These are phyloP conservation scores for Platichthys stellatus DNA, from an alignment of 2,113 vertebrate genomes.

Conservation along the genomic window DNA sequence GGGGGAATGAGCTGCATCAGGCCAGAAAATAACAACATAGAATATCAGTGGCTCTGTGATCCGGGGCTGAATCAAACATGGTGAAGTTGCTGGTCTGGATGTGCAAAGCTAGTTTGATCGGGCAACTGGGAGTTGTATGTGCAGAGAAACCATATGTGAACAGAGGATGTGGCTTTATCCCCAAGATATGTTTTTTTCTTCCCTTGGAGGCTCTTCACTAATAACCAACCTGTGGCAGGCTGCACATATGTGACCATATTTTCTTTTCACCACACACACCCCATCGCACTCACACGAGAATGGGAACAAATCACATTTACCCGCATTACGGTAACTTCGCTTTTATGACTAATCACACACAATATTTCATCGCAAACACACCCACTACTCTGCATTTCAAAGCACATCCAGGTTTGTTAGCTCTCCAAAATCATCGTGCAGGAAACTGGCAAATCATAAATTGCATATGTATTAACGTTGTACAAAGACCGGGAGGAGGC, in stretches of 20 bases:
- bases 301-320: slow-evolving; percentile 18
- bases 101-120: slow-evolving; percentile 37
- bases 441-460: slow-evolving; percentile 37
- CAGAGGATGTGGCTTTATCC: slow-evolving; percentile 48
- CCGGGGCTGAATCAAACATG: slow-evolving; percentile 22
- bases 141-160: slow-evolving; percentile 48
- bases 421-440: slow-evolving; percentile 2
- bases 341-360: slow-evolving; percentile 47
- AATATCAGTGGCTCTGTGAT: slow-evolving; percentile 27
- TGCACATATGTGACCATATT: slow-evolving; percentile 7
- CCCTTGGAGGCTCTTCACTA: slow-evolving; percentile 60
- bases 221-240: slow-evolving; percentile 56
- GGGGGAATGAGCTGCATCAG: slow-evolving; percentile 26
- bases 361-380: slow-evolving; percentile 19
- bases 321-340: slow-evolving; percentile 29
- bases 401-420: slow-evolving; percentile 19
- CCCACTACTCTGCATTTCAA: slow-evolving; percentile 29
- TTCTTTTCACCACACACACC: neutral
- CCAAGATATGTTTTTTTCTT: slow-evolving; percentile 58
- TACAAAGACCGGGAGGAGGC: slow-evolving; percentile 23
- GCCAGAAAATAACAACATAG: neutral
- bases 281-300: slow-evolving; percentile 4
- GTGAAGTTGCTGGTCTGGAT: slow-evolving; percentile 37
- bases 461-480: slow-evolving; percentile 27
- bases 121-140: slow-evolving; percentile 47